These are phyloP conservation scores for Arvicanthis niloticus DNA, from an alignment of 2,113 vertebrate species.

Conservation along the genomic window DNA sequence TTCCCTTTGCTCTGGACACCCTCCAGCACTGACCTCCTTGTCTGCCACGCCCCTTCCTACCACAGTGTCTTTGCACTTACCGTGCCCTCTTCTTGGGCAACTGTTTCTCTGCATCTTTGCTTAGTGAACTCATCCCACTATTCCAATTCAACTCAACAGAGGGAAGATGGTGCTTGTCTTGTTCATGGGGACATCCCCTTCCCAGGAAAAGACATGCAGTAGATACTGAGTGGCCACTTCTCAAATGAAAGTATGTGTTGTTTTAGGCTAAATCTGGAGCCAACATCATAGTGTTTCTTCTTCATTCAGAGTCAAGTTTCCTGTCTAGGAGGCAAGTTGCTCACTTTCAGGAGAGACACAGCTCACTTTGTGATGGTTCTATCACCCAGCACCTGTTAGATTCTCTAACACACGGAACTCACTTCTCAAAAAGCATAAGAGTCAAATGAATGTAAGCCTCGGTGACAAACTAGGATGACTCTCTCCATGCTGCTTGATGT, in stretches of 20 bases:
- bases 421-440: slow-evolving; percentile 25
- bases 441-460: not conserved
- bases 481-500: not conserved
- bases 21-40: not conserved
- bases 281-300: not conserved
- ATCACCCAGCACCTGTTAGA: not conserved
- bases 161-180: not conserved
- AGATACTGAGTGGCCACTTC: not conserved
- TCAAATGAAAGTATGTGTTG: not conserved
- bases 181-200: not conserved
- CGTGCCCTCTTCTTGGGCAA: no score
- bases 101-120: not conserved
- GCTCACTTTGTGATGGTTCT: not conserved
- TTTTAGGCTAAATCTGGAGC: not conserved
- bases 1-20: not conserved
- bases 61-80: not conserved
- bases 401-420: not conserved
- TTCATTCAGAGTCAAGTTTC: not conserved
- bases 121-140: not conserved
- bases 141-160: not conserved
- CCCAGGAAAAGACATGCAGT: not conserved
- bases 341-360: slow-evolving; percentile 13
- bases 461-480: not conserved
- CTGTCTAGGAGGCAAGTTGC: not conserved
- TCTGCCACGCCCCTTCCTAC: not conserved